Base-by-base conservation (phyloP, 2,888 invertebrate species). In the Acanthosoma haemorrhoidale region DNA sequence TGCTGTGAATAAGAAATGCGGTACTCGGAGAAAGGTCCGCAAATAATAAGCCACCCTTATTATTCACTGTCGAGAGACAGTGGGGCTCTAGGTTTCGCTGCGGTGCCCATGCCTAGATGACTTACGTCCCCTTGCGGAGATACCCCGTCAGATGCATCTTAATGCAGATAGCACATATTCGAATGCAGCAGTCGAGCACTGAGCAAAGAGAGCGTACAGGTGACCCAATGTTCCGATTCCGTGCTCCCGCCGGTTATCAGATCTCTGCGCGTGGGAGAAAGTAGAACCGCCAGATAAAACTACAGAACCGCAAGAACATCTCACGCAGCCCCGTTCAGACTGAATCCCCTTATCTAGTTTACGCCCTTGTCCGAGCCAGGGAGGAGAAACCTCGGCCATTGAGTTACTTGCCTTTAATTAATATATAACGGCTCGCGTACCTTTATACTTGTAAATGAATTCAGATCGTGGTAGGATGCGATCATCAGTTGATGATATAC, bases 201-300 rank as follows among this genome's bases (percentile, higher is more conserved):
- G 25, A 25, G 51, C 51, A 51, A 51, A 51, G 51, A 25, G 51
- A 51, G 25, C 51, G 43, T 21, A 25, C 51, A 51, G 51, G 51
- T 51, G 51, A 51, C 51, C 51, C 51, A 51, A 51, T 51, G 51
- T 51, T 51, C 51, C 51, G 51, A 51, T 51, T 51, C 51, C 51
- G 51, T 51, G 51, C 51, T 21, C 51, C 21, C 25, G 29, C 21
- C 21, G 21, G 25, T 51, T 51, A 51, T 51, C 51, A 51, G 51
- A 51, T 51, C 51, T 25, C 51, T 25, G 51, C 51, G 25, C 25
- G 51, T 5, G 51, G 51, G 51, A 51, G 51, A 51, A 51, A 51
- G 51, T 51, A 51, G 51, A 21, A n/a, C 5, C 13, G 51, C 9
- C 1, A 51, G 51, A 51, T 51, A 51, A 51, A 6, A n/a, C 2